phyloP scores from a whole-genome alignment of 2,888 invertebrate species.

The Arenicola marina region DNA sequence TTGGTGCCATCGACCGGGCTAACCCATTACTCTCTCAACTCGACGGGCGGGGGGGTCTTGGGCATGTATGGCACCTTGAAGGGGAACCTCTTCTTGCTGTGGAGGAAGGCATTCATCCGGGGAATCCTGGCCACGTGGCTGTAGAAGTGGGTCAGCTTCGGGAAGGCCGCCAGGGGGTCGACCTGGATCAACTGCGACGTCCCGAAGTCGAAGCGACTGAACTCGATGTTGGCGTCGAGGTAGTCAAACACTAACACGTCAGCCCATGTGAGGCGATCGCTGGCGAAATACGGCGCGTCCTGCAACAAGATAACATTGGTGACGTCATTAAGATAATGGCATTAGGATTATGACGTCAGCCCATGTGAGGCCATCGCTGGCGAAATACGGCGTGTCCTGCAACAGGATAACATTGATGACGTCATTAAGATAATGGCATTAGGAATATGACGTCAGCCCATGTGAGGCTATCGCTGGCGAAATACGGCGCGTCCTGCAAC shows the following conservation, averaged over 20 bases:
- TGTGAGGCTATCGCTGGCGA: too few species aligned
- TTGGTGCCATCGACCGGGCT: too few species aligned
- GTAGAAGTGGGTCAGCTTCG: constrained; percentile 21
- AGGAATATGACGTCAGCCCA: background rate
- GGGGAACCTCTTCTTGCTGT: constrained; percentile 1
- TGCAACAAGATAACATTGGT: too few species aligned
- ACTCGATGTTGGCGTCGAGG: constrained; percentile 17
- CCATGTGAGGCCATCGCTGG: background rate
- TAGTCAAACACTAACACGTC: constrained; percentile 20
- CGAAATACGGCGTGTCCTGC: too few species aligned
- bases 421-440: background rate
- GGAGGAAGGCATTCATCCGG: constrained; percentile 1
- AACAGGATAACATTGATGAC: background rate
- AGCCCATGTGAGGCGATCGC: constrained; percentile 19
- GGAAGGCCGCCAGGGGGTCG: constrained; percentile 11
- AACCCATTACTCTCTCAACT: too few species aligned
- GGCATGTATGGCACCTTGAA: constrained; percentile 8
- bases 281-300: too few species aligned
- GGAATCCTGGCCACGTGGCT: constrained; percentile 7
- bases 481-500: too few species aligned
- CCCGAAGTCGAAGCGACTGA: constrained; percentile 15
- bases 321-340: constrained; percentile 15
- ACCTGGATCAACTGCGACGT: background rate
- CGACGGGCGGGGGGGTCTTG: too few species aligned
- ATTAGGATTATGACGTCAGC: background rate